phyloP scores from a whole-genome alignment of 1,140 invertebrate species.

The Samia ricini region DNA sequence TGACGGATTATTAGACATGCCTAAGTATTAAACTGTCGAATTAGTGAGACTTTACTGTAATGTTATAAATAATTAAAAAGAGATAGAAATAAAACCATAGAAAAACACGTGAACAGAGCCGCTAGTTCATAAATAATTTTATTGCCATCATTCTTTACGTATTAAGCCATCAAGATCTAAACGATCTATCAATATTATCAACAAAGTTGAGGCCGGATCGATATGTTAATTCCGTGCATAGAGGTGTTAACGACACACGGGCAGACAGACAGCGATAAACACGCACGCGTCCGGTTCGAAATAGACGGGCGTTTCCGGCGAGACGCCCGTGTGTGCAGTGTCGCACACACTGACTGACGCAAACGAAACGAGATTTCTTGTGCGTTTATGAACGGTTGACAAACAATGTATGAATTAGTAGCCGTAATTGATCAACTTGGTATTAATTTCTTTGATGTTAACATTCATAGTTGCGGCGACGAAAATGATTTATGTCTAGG shows the following conservation, averaged over 20 bases:
- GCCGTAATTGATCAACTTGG: too few species aligned
- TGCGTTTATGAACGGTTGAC: not conserved
- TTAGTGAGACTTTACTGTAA: too few species aligned
- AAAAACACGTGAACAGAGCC: too few species aligned
- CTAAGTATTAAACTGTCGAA: too few species aligned
- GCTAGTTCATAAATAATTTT: too few species aligned
- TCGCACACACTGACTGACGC: not conserved
- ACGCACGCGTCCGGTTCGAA: constrained; percentile 61
- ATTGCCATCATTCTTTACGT: not conserved
- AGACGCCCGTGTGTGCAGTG: constrained; percentile 14
- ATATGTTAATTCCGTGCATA: constrained; percentile 24
- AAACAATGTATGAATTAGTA: not conserved
- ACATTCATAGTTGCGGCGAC: too few species aligned
- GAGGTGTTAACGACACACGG: constrained; percentile 58
- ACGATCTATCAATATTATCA: not conserved
- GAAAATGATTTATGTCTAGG: too few species aligned
- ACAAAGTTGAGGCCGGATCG: constrained; percentile 15
- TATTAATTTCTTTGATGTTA: too few species aligned
- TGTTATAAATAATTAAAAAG: too few species aligned
- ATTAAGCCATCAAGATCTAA: constrained; percentile 8
- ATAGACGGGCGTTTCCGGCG: constrained; percentile 65
- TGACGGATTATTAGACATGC: too few species aligned
- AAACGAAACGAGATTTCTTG: not conserved
- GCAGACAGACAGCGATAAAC: constrained; percentile 51
- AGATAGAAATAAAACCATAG: too few species aligned